Percentiles rank a stretch among this genome's conserved stretches.
Conservation (phyloP, 2,888 invertebrate species). For the Heterodera filipjevi region DNA sequence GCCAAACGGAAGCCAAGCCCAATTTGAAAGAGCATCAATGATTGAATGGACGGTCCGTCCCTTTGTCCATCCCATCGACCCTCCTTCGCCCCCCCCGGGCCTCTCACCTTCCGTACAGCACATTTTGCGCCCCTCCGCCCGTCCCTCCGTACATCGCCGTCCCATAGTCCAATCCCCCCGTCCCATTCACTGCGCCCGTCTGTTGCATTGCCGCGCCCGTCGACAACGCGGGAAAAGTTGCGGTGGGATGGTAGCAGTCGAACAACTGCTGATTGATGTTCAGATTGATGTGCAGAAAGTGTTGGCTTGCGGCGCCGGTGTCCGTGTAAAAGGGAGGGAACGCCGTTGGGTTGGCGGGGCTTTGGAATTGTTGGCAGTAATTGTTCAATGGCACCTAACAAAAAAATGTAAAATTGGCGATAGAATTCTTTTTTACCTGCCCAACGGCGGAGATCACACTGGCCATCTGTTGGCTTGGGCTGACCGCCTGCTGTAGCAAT, state of each 20-base stretch:
- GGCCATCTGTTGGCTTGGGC: slow-evolving; percentile 10
- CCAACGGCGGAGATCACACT: slow-evolving; percentile 42
- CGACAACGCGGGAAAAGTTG: slow-evolving; percentile 1
- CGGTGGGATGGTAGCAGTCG: slow-evolving; percentile 24
- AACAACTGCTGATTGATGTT: slow-evolving; percentile 27
- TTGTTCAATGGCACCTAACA: slow-evolving; percentile 5
- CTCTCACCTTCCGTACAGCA: slow-evolving; percentile 1
- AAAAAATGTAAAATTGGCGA: neutral
- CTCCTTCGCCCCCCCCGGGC: neutral
- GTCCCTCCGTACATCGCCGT: slow-evolving; percentile 9
- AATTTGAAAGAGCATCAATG: no score
- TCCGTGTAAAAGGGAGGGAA: slow-evolving; percentile 28
- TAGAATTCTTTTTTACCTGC: slow-evolving; percentile 22
- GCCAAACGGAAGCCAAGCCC: no score
- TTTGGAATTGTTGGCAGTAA: slow-evolving; percentile 23
- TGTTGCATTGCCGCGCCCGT: slow-evolving; percentile 16
- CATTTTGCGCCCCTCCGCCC: neutral
- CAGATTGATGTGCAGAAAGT: slow-evolving; percentile 23
- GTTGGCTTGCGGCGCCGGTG: slow-evolving; percentile 8
- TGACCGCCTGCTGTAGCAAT: slow-evolving; percentile 8
- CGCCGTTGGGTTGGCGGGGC: slow-evolving; percentile 6
- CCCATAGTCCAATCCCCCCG: neutral
- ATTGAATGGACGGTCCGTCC: no score
- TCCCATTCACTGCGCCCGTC: neutral
- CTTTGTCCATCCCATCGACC: no score